Base-by-base conservation (phyloP, 2,888 invertebrate genomes). In the Sabatieria punctata region DNA sequence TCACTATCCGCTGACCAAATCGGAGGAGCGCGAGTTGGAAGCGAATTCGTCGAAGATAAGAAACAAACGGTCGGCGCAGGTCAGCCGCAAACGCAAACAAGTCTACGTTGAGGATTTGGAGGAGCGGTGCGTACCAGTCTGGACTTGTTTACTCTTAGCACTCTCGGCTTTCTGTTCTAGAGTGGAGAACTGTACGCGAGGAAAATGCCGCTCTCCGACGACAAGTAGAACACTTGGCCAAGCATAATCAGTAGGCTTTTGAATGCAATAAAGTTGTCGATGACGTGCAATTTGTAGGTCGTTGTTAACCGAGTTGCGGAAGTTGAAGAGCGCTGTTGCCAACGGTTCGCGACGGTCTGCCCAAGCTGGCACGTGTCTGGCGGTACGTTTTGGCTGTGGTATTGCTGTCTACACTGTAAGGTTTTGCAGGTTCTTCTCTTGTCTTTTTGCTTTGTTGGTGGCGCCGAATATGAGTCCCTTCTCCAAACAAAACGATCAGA, bases 21-120 rank as follows among this genome's bases (percentile, higher is more conserved):
- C 68, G 36, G 89, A 91, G 65, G 89, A 91, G 63, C 74, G 85
- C 43, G 84, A 85, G 61, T 70, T 91, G 46, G 88, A 88, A 67
- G 74, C 85, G 54, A 86, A 91, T 60, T 74, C 89, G 3, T 75
- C 89, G 49, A 91, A 91, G 73, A 91, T 91, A 58, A 77, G 89
- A 50, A 91, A 91, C 69, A 91, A 91, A n/a, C n/a, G n/a, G n/a
- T n/a, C n/a, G n/a, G n/a, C n/a, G n/a, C n/a, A n/a, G n/a, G n/a
- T 69, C 59, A 68, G 27, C 89, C 88, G 15, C 89, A 89, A 0
- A 89, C 91, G 68, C 86, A 89, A 66, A 88, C 86, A 8, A 74
- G 91, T 49, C 85, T 86, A 63, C 75, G 88, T 60, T 89, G 89
- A 77, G 86, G 88, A 78, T 86, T 85, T 63, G 85, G 86, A 66